phyloP scores from a whole-genome alignment of 2,113 vertebrate species.

The Rattus rattus region DNA sequence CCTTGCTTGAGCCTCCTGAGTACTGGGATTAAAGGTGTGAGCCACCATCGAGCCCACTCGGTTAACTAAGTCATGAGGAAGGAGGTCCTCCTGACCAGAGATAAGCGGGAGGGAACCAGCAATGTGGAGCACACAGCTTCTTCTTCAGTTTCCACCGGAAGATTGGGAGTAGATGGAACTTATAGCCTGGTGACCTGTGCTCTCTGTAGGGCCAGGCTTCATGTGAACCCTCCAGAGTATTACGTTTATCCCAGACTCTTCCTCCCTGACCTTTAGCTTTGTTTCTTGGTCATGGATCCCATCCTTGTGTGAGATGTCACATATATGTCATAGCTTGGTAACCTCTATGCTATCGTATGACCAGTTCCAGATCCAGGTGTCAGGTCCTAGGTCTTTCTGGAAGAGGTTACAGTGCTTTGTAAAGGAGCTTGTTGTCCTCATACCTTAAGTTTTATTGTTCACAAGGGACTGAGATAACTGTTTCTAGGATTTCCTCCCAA shows the following conservation, averaged over 20 bases:
- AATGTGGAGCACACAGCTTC: background rate
- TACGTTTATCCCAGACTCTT: background rate
- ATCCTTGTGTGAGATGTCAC: background rate
- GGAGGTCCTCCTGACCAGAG: background rate
- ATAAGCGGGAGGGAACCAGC: background rate
- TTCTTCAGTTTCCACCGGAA: background rate
- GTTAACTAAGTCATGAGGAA: background rate
- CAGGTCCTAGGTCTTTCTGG: background rate
- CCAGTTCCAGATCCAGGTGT: background rate
- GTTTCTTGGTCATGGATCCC: background rate
- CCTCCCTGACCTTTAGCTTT: background rate
- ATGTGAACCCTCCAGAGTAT: background rate
- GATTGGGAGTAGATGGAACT: background rate
- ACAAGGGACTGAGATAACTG: background rate
- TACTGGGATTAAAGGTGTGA: background rate
- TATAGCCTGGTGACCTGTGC: background rate
- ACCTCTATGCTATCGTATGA: background rate
- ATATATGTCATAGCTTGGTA: background rate
- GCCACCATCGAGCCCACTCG: background rate
- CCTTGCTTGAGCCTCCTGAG: background rate
- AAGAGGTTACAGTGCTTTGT: background rate
- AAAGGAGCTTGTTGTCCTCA: background rate
- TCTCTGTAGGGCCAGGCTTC: background rate
- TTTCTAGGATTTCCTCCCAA: background rate
- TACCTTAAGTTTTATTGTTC: background rate